Base-by-base conservation (phyloP, 2,888 invertebrate species). In the Sphinx pinastri region DNA sequence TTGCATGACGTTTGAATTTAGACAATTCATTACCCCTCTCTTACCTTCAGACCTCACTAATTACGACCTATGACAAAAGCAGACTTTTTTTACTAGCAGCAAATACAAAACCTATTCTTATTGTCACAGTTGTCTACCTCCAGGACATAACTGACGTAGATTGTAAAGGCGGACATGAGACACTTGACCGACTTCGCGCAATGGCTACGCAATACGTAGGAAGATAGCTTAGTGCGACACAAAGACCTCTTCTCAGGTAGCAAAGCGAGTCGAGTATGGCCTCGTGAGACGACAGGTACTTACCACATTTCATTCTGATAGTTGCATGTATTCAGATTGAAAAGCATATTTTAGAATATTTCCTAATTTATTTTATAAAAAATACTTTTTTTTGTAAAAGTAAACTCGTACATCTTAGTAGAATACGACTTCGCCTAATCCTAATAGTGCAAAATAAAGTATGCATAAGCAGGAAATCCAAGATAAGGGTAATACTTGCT, bases 201-300 rank as follows among this genome's bases (percentile, higher is more conserved):
- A 49, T 49, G 49, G 63, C 12, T 63, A 63, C 63, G 63, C 63
- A 63, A 19, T 63, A 63, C 19, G 19, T 49, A 63, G 47, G 63
- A 63, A 47, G 63, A 63, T 63, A 13, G 49, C 49, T 63, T 63
- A 49, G 19, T 63, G 63, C 47, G 63, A 63, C 63, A 63, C 63
- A 63, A 63, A 63, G 47, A 63, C 6, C 45, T 19, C 63, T 63
- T 63, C 63, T 63, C 63, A 49, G 47, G 19, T 63, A 19, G 19
- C 63, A 63, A 63, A 63, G 63, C 63, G 47, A 47, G 63, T 63
- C 63, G 63, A 63, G 63, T 63, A 63, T 49, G 49, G 19, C 47
- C 12, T 13, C 31, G 14, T 63, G 49, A 16, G 47, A 49, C 19
- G 47, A 49, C 47, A 19, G 19, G 47, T 63, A 49, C 63, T 63